Base-by-base conservation (phyloP, 2,113 vertebrate genomes). In the Nettapus auritus region DNA sequence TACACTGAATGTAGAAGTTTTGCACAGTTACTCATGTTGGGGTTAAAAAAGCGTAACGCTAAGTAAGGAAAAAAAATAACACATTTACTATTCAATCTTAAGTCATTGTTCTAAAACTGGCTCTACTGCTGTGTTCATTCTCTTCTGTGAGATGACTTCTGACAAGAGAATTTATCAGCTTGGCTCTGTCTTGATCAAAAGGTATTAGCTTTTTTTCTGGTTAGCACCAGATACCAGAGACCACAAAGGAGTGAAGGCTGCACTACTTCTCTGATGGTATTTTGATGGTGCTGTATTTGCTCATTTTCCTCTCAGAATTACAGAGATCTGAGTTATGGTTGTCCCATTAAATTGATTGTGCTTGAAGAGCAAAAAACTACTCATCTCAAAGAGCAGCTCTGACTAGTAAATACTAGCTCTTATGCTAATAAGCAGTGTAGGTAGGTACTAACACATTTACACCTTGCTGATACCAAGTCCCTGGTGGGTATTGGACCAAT, bases 401-500 rank as follows among this genome's bases (percentile, higher is more conserved):
- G 22, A 82, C 23, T 25, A 56, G 16, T 11, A 75, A 0, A 0
- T 56, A n/a, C 46, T n/a, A 85, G 29, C 11, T 23, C 25, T 60
- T 20, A 44, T 7, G 16, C 53, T 77, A 81, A 64, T 17, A 77
- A 52, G 31, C 12, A 66, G 7, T 7, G 14, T 44, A 62, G 17
- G 36, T 9, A 79, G 14, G 7, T 8, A 82, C 21, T 2, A 59
- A 28, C 33, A 31, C 13, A 63, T 55, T 76, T 69, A 88, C 8
- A 77, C 19, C 21, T 71, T 40, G 2, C 8, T 67, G 63, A 13
- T 40, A 76, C 4, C 25, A 64, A 64, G 13, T 71, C 44, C 52
- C 12, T 7, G 63, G 19, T 5, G 19, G 5, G 14, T 52, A 77
- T 26, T 0, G 0, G 38, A 64, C 21, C 17, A 56, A 46, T 4